Evolutionary conservation across 2,888 invertebrate species (phyloP), one percentile per base, ranked within the genome.

Genomic region (Cheiracanthium punctorium): DNA sequence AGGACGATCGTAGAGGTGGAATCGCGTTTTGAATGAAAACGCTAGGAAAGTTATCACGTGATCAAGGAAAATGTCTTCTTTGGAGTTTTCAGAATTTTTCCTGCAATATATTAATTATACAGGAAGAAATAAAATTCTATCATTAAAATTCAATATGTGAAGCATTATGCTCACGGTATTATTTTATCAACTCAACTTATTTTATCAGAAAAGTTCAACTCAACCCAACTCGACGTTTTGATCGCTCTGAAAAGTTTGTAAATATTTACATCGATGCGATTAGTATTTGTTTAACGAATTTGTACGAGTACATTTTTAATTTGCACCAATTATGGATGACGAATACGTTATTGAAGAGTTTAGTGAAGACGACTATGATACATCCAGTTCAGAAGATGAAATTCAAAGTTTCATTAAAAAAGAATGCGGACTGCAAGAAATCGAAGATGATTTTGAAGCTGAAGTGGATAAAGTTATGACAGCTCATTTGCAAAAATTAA

Each of bases 401-500:
- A 41, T 86, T 2, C 75, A 80, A 41, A 48, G 37, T 37, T 86
- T 86, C 12, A 64, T 80, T 37, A 86, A 80, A 64, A 70, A 65
- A 65, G 41, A 80, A 65, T 80, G 64, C 32, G 80, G 80, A 17
- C 32, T 86, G 30, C 41, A 80, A 29, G 81, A 82, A 58, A 52
- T 64, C 73, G 89, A 88, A 86, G 89, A 86, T 75, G 91, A 91
- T 67, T 91, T 91, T 87, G 91, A 91, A 88, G 88, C 89, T 0
- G 90, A 91, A 87, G 90, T 91, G 90, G 90, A 90, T 81, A 89
- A 89, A 32, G 91, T 91, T 82, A 87, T 90, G 75, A 89, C 90
- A 29, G 89, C 88, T 65, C 82, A 90, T 76, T 43, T 80, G 20
- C 67, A 75, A 28, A 86, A 80, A 65, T 88, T 90, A 0, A 79